Base-by-base conservation (phyloP, 2,797 vertebrate species). In the Arctocebus calabarensis region DNA sequence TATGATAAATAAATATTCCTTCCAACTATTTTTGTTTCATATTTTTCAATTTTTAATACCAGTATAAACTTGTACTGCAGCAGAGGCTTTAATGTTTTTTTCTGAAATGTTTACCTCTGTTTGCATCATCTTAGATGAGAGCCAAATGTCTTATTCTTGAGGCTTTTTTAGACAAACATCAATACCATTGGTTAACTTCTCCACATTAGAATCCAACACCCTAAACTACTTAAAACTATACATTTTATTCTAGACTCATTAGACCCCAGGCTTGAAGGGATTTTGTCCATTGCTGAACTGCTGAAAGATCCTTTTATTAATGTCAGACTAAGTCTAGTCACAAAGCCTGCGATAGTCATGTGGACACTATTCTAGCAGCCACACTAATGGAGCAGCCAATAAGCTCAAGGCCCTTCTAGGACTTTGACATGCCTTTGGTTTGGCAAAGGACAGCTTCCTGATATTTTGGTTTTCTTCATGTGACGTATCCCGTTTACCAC, bases 371-470 rank as follows among this genome's bases (percentile, higher is more conserved):
- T 2, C 62, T 12, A 27, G 22, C 14, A 43, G 29, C 12, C 27
- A 37, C 25, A 0, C 1, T 16, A 11, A 32, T 9, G 16, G 7
- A 23, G 17, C 9, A 22, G 32, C 20, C 22, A 11, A 6, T 9
- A 25, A 17, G 40, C 66, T 48, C 7, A 11, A 73, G 37, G 37
- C 37, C 37, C 25, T 32, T 20, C 43, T 55, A 48, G 29, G 19
- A 13, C 71, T 8, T 27, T 45, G 23, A 13, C 68, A 45, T 6
- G 20, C 3, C 10, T 45, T 71, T 7, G 4, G 3, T 62, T 19
- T 25, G 45, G 43, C n/a, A 37, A 52, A 11, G 29, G 48, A 40
- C 43, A n/a, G n/a, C 79, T 40, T 84, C 17, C 43, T n/a, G 17
- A 48, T n/a, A 27, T 29, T 48, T 17, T 48, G 57, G 20, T 4